Percentiles rank a stretch among this genome's conserved stretches.
These are phyloP conservation scores for Agonopterix arenella DNA, from an alignment of 2,888 invertebrate genomes.

Conservation along the genomic window DNA sequence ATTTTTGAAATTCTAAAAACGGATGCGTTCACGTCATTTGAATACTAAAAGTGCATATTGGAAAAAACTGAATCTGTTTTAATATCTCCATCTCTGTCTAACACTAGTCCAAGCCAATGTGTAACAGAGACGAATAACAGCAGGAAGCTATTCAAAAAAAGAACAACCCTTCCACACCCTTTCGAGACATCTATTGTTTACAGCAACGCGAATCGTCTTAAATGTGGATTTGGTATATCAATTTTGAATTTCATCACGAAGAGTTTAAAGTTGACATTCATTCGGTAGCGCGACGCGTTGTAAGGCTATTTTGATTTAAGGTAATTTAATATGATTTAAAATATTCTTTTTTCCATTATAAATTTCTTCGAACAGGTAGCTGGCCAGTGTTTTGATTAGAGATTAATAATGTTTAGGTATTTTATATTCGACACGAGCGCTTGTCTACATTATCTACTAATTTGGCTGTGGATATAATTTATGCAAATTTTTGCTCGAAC, in stretches of 20 bases:
- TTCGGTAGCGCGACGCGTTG: constrained; percentile 8
- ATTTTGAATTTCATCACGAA: constrained; percentile 27
- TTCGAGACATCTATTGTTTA: constrained; percentile 55
- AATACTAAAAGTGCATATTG: constrained; percentile 66
- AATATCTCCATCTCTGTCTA: constrained; percentile 32
- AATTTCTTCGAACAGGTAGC: constrained; percentile 64
- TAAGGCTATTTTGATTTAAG: constrained; percentile 20
- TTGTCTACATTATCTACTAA: constrained; percentile 29
- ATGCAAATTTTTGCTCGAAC: constrained; percentile 57
- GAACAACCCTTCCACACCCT: constrained; percentile 73
- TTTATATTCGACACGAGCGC: constrained; percentile 15
- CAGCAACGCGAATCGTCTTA: constrained; percentile 43
- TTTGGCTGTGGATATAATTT: constrained; percentile 39
- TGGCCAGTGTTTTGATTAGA: constrained; percentile 37
- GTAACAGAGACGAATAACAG: constrained; percentile 44
- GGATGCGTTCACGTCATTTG: constrained; percentile 70
- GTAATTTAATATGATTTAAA: constrained; percentile 51
- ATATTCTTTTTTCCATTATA: constrained; percentile 32
- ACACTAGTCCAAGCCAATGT: constrained; percentile 16
- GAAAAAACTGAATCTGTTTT: constrained; percentile 34
- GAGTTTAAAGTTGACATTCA: constrained; percentile 29
- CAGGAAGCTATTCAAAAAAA: constrained; percentile 73
- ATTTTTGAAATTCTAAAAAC: constrained; percentile 67
- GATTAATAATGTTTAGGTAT: constrained; percentile 25
- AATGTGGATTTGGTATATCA: constrained; percentile 17